Evolutionary conservation across 2,797 vertebrate genomes (phyloP).

Genomic region (Lithobates pipiens): DNA sequence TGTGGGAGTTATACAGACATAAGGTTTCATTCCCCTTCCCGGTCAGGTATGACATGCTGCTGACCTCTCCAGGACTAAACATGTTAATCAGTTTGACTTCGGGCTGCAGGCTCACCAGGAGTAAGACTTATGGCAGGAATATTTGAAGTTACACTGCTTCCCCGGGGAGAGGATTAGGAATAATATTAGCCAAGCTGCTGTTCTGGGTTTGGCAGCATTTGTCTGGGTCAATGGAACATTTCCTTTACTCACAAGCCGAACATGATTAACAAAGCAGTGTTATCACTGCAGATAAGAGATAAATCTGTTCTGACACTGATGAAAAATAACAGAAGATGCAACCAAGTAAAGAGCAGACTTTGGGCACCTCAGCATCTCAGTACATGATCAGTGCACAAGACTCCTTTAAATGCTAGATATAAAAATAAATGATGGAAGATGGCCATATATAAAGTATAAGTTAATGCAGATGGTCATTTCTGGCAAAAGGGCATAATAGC

Average conservation of each 20-base stretch:
- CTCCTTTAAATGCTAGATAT: not conserved
- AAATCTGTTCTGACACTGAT: conserved; percentile 55
- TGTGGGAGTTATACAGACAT: not conserved
- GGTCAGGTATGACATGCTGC: not conserved
- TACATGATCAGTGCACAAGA: not conserved
- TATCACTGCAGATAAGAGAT: conserved; percentile 52
- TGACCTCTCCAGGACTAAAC: conserved; percentile 20
- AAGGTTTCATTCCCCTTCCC: not conserved
- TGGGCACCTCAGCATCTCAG: conserved; percentile 11
- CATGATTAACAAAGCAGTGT: conserved; percentile 52
- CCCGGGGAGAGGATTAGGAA: conserved; percentile 47
- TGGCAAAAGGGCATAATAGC: not conserved
- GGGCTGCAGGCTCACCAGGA: conserved; percentile 25
- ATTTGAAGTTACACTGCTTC: conserved; percentile 30
- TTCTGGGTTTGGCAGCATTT: conserved; percentile 34
- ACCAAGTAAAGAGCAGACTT: conserved; percentile 32
- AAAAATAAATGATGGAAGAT: not conserved
- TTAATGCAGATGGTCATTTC: not conserved
- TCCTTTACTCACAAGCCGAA: conserved; percentile 43
- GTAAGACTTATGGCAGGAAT: conserved; percentile 29
- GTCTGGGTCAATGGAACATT: conserved; percentile 59
- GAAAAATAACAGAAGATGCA: conserved; percentile 50
- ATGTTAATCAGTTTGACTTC: conserved; percentile 45
- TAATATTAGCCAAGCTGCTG: conserved; percentile 48
- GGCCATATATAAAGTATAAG: not conserved